Conservation (phyloP, 2,797 vertebrate genomes). For the Tragelaphus eurycerus region DNA sequence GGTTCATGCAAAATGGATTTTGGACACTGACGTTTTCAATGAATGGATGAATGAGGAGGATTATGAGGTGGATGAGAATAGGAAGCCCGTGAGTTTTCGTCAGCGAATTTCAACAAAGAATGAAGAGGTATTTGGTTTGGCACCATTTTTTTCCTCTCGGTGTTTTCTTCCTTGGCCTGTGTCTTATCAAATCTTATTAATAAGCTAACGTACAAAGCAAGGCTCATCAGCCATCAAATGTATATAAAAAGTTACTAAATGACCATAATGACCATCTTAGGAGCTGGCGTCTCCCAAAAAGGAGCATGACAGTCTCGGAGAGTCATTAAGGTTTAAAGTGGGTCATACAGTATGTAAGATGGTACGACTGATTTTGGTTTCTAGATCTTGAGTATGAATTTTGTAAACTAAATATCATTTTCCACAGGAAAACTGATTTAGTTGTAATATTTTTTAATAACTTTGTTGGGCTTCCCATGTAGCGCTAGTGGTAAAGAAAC, state of each 20-base stretch:
- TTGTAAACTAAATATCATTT: neutral
- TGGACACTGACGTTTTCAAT: slow-evolving; percentile 95
- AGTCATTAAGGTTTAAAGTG: neutral
- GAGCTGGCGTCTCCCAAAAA: neutral
- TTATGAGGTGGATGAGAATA: slow-evolving; percentile 97
- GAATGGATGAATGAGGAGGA: slow-evolving; percentile 99
- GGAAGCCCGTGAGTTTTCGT: slow-evolving; percentile 92
- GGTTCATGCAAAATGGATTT: slow-evolving; percentile 96
- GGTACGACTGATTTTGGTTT: neutral
- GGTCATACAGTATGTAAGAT: neutral
- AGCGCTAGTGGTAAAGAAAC: neutral
- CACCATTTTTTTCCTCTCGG: neutral
- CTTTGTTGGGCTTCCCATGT: neutral
- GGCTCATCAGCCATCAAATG: neutral
- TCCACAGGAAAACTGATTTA: neutral
- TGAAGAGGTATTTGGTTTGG: slow-evolving; percentile 89
- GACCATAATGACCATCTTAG: neutral
- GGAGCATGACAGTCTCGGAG: neutral
- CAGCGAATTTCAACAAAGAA: slow-evolving; percentile 94
- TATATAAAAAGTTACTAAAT: neutral
- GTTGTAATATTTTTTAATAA: neutral
- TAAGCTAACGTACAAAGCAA: neutral
- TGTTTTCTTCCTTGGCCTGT: neutral
- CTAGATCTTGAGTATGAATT: neutral
- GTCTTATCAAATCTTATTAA: neutral